These are phyloP conservation scores for Mesoclemmys tuberculata DNA, from an alignment of 2,113 vertebrate genomes.

Conservation along the genomic window DNA sequence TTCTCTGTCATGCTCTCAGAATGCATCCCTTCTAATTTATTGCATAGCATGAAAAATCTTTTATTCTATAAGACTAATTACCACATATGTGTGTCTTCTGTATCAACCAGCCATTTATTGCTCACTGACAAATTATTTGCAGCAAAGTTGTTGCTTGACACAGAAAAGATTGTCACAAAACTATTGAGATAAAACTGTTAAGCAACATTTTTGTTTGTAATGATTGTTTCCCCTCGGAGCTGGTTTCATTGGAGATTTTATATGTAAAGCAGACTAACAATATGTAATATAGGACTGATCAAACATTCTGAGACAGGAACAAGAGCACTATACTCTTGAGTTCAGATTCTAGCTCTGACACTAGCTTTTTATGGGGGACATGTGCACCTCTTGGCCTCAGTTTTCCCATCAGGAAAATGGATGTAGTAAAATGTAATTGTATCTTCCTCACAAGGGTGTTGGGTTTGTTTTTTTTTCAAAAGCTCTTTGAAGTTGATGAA, in stretches of 20 bases:
- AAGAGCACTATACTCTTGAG: neutral
- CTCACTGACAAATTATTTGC: neutral
- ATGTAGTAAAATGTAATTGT: neutral
- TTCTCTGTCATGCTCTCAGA: accelerated
- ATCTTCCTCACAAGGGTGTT: neutral
- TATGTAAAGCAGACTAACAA: neutral
- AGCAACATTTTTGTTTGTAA: neutral
- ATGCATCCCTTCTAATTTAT: neutral
- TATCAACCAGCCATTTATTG: neutral
- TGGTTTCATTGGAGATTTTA: neutral
- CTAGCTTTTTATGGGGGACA: neutral
- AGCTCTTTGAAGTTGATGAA: neutral
- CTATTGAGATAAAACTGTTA: neutral
- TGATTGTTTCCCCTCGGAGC: neutral
- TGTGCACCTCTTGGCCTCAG: neutral
- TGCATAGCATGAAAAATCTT: neutral
- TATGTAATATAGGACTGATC: neutral
- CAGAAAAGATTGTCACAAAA: neutral
- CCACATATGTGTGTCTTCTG: neutral
- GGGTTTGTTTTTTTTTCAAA: neutral
- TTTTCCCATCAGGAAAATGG: neutral
- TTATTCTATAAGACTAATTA: neutral
- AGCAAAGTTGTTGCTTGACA: neutral
- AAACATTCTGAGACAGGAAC: neutral
- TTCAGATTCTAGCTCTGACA: neutral